These are phyloP conservation scores for Betta splendens DNA, from an alignment of 2,797 vertebrate genomes.

Conservation along the genomic window DNA sequence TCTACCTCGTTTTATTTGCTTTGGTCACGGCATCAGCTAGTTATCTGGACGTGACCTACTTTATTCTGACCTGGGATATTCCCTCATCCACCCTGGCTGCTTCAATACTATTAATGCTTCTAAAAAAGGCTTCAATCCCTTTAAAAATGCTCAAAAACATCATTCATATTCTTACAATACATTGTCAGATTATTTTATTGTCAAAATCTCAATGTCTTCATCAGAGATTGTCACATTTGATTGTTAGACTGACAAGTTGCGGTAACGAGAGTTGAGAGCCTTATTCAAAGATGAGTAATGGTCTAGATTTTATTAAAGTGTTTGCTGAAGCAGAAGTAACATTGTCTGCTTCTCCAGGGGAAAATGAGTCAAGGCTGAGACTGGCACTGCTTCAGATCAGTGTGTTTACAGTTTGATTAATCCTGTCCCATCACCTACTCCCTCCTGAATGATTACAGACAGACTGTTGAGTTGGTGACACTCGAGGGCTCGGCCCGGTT, in stretches of 20 bases:
- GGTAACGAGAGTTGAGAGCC: conserved; percentile 13
- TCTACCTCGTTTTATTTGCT: background rate
- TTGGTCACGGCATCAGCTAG: background rate
- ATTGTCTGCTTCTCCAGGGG: conserved; percentile 27
- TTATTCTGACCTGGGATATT: background rate
- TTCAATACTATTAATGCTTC: background rate
- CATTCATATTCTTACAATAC: background rate
- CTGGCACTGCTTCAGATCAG: conserved; percentile 33
- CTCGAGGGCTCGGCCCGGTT: conserved; percentile 5
- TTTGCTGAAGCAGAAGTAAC: conserved; percentile 45
- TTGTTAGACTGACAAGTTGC: background rate
- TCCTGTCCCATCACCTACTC: conserved; percentile 26
- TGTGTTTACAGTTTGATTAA: conserved; percentile 42
- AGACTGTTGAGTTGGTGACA: conserved; percentile 18
- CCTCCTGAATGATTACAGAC: conserved; percentile 44
- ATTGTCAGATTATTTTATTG: background rate
- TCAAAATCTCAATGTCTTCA: conserved; percentile 1
- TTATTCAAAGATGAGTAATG: conserved; percentile 51
- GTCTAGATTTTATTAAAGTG: conserved; percentile 23
- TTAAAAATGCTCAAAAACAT: background rate
- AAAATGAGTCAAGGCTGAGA: conserved; percentile 63
- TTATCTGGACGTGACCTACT: background rate
- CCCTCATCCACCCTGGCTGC: background rate
- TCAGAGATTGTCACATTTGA: background rate
- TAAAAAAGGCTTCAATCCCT: background rate